A percentile compares a stretch with the other conserved stretches of the same genome.
These are phyloP conservation scores for Rhysida immarginata DNA, from an alignment of 1,140 invertebrate genomes.

Conservation along the genomic window DNA sequence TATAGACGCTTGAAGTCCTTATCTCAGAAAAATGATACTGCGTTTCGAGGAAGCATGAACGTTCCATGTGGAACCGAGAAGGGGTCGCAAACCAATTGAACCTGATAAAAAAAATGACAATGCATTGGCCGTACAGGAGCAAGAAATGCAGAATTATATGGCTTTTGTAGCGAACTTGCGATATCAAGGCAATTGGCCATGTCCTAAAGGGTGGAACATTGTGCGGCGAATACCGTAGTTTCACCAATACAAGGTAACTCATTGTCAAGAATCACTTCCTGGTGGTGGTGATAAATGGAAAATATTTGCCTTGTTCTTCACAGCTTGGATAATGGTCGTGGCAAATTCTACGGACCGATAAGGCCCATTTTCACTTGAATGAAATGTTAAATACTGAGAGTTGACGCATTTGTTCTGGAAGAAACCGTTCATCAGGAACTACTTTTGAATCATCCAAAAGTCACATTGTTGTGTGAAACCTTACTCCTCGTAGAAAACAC, in stretches of 20 bases:
- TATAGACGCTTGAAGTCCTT: not conserved
- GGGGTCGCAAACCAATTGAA: not conserved
- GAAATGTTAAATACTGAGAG: not conserved
- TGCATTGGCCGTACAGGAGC: not conserved
- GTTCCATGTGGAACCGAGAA: not conserved
- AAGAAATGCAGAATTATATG: not conserved
- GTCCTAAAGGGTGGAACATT: not conserved
- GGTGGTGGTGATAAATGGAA: not conserved
- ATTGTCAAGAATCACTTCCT: not conserved
- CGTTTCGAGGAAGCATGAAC: not conserved
- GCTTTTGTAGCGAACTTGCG: not conserved
- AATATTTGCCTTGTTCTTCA: not conserved
- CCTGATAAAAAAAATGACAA: not conserved
- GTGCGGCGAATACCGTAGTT: not conserved
- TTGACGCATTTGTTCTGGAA: not conserved
- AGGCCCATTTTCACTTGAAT: not conserved
- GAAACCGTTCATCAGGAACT: not conserved
- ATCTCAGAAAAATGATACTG: not conserved
- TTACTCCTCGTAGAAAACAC: no score
- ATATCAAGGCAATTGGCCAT: not conserved
- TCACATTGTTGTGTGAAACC: not conserved
- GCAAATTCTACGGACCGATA: not conserved
- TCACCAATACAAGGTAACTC: not conserved
- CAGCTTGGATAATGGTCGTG: not conserved
- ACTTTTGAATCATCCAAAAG: not conserved